Evolutionary conservation across 2,888 invertebrate species (phyloP).

Genomic region (Aethes cnicana): DNA sequence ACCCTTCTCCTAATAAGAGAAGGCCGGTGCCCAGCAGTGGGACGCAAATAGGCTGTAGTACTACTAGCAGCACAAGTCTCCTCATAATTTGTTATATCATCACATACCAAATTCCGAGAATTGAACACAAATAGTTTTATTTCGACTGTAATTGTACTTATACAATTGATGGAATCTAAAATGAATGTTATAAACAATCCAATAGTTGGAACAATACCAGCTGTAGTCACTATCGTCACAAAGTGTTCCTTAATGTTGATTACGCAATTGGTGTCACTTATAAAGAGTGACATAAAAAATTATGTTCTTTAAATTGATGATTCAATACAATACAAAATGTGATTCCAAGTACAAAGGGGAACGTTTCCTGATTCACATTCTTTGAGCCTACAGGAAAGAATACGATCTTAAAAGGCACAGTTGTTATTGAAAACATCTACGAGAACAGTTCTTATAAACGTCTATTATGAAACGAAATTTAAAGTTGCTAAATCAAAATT

Average conservation of each 20-base stretch:
- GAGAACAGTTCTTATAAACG: no score
- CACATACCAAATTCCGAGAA: no score
- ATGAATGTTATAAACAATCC: background rate
- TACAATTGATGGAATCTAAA: no score
- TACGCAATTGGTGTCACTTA: constrained; percentile 32
- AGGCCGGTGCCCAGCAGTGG: no score
- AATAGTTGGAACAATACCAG: background rate
- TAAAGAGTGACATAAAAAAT: constrained; percentile 32
- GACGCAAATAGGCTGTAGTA: no score
- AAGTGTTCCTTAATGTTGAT: constrained; percentile 21
- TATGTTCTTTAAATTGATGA: constrained; percentile 31
- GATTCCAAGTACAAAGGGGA: constrained; percentile 19
- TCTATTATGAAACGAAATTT: constrained; percentile 21
- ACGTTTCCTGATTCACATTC: constrained; percentile 13
- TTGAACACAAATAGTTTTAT: no score
- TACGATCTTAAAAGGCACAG: background rate
- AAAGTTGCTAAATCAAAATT: constrained; percentile 21
- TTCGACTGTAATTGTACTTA: no score
- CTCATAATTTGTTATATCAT: no score
- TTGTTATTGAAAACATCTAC: constrained; percentile 1
- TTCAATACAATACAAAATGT: constrained; percentile 28
- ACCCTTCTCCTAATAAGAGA: no score
- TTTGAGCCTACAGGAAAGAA: background rate
- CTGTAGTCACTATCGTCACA: constrained; percentile 16
- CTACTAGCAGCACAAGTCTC: no score